Conservation (phyloP, 2,888 invertebrate species). For the Apamea epomidion region DNA sequence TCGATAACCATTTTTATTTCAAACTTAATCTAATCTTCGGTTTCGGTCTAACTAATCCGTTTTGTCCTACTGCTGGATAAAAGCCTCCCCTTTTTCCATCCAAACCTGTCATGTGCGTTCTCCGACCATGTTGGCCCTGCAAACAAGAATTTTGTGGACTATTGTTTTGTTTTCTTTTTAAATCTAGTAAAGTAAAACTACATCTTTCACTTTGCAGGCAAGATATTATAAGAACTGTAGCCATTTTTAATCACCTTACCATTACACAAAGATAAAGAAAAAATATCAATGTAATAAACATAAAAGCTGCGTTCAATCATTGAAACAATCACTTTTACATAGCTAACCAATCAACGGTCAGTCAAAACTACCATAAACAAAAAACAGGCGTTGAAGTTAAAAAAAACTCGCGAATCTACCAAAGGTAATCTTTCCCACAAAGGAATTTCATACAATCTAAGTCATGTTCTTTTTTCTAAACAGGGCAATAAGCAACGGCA, state of each 20-base stretch:
- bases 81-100: not conserved
- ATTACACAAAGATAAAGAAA: not conserved
- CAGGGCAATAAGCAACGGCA: constrained; percentile 48
- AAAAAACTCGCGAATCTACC: constrained; percentile 1
- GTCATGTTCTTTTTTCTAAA: constrained; percentile 56
- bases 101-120: not conserved
- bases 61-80: not conserved
- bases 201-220: not conserved
- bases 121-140: not conserved
- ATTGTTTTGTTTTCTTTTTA: not conserved
- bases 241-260: not conserved
- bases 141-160: not conserved
- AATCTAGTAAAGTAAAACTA: not conserved
- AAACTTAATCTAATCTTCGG: constrained; percentile 85
- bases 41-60: not conserved
- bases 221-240: not conserved
- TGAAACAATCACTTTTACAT: constrained; percentile 32
- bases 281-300: not conserved
- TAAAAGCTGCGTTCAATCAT: constrained; percentile 6
- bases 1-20: constrained; percentile 86
- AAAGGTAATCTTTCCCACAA: constrained; percentile 25
- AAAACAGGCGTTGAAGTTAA: not conserved
- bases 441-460: constrained; percentile 56
- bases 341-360: constrained; percentile 10
- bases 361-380: not conserved